Conservation (phyloP, 2,888 invertebrate species). For the Dicranocentrus wangi region DNA sequence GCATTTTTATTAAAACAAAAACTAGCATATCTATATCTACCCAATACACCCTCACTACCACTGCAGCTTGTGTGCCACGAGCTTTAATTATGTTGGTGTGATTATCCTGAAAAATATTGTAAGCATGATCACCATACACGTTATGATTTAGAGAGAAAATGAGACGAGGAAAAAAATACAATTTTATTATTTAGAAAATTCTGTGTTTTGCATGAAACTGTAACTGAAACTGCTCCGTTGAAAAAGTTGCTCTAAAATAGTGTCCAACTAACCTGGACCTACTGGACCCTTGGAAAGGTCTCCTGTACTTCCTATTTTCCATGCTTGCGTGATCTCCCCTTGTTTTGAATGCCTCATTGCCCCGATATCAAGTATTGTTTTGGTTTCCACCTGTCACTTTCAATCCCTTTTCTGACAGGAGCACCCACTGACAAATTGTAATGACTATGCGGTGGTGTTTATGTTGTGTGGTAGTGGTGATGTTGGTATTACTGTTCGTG, state of each 20-base stretch:
- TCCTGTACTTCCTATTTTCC: neutral
- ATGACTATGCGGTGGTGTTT: conserved; percentile 36
- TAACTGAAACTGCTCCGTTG: too few species aligned
- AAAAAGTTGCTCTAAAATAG: too few species aligned
- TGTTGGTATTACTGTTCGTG: conserved; percentile 40
- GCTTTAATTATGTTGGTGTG: conserved; percentile 5
- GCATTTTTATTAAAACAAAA: neutral
- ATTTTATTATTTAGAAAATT: too few species aligned
- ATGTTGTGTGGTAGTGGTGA: conserved; percentile 44
- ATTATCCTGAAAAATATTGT: neutral
- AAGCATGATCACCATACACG: neutral
- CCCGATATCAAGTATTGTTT: conserved; percentile 48
- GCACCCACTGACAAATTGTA: conserved; percentile 65
- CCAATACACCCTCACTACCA: too few species aligned
- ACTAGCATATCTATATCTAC: too few species aligned
- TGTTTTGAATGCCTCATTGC: conserved; percentile 21
- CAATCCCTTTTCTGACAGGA: conserved; percentile 58
- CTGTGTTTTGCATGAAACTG: too few species aligned
- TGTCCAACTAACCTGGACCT: too few species aligned
- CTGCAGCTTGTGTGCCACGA: too few species aligned
- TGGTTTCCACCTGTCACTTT: conserved; percentile 61
- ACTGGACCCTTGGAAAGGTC: too few species aligned
- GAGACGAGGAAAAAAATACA: too few species aligned
- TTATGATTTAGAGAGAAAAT: too few species aligned
- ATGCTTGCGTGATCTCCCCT: neutral